Percentiles rank a stretch among this genome's conserved stretches.
Conservation (phyloP, 2,797 vertebrate species). For the Mus spretus region DNA sequence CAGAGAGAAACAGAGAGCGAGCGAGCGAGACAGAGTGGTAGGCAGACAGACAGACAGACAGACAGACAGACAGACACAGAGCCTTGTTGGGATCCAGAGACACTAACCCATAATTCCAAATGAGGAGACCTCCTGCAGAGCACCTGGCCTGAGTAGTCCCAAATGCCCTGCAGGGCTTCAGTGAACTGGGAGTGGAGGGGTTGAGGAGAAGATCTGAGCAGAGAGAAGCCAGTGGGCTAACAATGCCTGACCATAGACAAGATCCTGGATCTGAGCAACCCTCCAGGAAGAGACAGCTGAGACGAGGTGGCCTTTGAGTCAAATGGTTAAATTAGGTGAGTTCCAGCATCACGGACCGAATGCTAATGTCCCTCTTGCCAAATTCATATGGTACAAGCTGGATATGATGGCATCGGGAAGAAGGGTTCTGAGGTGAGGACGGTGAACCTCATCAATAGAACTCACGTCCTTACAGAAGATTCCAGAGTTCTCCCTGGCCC, state of each 20-base stretch:
- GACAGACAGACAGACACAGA: not conserved
- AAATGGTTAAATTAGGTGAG: not conserved
- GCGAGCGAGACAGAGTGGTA: too few species aligned
- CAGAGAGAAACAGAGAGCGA: too few species aligned
- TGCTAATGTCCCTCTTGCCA: too few species aligned
- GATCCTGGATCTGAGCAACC: not conserved
- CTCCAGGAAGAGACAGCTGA: not conserved
- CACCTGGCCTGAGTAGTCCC: not conserved
- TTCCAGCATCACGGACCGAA: rapidly evolving
- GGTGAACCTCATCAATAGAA: not conserved
- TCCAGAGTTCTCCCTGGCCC: not conserved
- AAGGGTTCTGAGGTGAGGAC: not conserved
- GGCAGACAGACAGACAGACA: too few species aligned
- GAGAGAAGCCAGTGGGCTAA: not conserved
- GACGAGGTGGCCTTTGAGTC: too few species aligned
- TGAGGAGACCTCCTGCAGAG: not conserved
- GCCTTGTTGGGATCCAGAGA: not conserved
- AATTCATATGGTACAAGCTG: not conserved
- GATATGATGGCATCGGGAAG: not conserved
- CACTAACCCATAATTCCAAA: not conserved
- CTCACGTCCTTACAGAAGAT: not conserved
- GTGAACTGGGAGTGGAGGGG: not conserved
- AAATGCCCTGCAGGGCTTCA: not conserved
- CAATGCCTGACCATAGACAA: rapidly evolving
- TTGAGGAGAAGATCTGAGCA: not conserved